Evolutionary conservation across 1,140 invertebrate genomes (phyloP), one percentile per base, ranked within the genome.

Genomic region (Matsumurasca onukii): DNA sequence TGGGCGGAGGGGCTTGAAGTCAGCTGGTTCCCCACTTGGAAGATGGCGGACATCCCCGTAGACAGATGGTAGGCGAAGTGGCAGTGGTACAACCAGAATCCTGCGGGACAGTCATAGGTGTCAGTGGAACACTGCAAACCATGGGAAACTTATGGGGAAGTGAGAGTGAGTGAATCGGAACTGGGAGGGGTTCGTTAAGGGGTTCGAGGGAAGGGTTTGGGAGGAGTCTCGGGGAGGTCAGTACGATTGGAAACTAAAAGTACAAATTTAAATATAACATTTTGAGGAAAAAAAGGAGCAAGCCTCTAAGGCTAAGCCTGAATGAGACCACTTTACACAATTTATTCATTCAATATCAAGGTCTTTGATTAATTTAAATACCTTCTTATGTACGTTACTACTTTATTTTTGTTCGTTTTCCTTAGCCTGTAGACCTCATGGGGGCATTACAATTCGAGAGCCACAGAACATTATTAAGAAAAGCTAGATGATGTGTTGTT

Each of bases 71-170:
- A 82, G 24, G 78, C 69, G 31, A 84, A 79, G 69, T 86, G 83
- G 71, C 84, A 85, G 59, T 86, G 84, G 27, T 83, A 75, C 0
- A 84, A 74, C 85, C 84, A 85, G 45, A 78, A 82, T 24, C 84
- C 89, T 68, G 57, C 25, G 20, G n/a, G 24, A 5, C 9, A 45
- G n/a, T 45, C 9, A 12, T 45, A 12, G 39, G n/a, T 45, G n/a
- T 45, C 39, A 12, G 39, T 12, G 9, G 39, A 12, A 45, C 9
- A 45, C n/a, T 45, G 9, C n/a, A 12, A 45, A 12, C 9, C 39
- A 45, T 45, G n/a, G n/a, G n/a, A n/a, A n/a, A n/a, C n/a, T n/a
- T 45, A 12, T 45, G 9, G 39, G 9, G 9, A 9, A 45, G 39
- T 12, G 9, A 12, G 9, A 9, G n/a, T n/a, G 9, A 45, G 9